phyloP scores from a whole-genome alignment of 2,888 invertebrate species.

The Nephrotoma flavescens region DNA sequence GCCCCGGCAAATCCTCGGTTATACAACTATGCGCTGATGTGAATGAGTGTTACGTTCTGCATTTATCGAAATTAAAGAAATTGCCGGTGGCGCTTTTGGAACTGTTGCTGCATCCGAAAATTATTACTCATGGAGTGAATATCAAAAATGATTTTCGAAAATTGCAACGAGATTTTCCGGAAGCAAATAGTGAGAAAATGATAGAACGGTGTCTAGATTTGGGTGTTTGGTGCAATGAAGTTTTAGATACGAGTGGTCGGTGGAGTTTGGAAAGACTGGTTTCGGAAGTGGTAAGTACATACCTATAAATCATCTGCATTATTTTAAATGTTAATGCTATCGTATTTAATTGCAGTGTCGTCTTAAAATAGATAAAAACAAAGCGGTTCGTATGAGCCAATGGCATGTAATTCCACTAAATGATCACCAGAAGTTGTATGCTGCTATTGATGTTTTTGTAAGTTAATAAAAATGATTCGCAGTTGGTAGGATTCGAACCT shows the following conservation, averaged over 20 bases:
- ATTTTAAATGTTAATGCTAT: constrained; percentile 1
- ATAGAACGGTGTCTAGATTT: constrained; percentile 44
- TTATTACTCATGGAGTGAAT: constrained; percentile 44
- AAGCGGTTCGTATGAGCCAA: constrained; percentile 41
- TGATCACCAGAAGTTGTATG: constrained; percentile 39
- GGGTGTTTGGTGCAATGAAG: constrained; percentile 39
- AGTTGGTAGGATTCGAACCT: constrained; percentile 33
- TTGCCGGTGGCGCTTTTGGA: constrained; percentile 39
- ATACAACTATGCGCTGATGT: constrained; percentile 44
- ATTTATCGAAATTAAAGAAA: constrained; percentile 37
- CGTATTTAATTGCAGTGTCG: constrained; percentile 28
- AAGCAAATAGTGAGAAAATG: constrained; percentile 36
- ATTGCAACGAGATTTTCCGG: constrained; percentile 42
- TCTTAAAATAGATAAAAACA: constrained; percentile 38
- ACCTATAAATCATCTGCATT: neutral
- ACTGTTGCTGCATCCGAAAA: constrained; percentile 40
- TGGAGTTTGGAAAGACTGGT: constrained; percentile 47
- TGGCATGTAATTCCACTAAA: constrained; percentile 43
- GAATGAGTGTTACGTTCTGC: constrained; percentile 39
- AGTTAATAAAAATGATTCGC: constrained; percentile 18
- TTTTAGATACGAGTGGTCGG: constrained; percentile 34
- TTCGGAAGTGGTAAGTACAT: constrained; percentile 33
- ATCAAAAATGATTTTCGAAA: constrained; percentile 50
- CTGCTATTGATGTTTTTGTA: constrained; percentile 52
- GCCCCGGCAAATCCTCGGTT: constrained; percentile 42